A percentile compares a stretch with the other conserved stretches of the same genome.
Conservation (phyloP, 2,797 vertebrate genomes). For the Myotis planiceps region DNA sequence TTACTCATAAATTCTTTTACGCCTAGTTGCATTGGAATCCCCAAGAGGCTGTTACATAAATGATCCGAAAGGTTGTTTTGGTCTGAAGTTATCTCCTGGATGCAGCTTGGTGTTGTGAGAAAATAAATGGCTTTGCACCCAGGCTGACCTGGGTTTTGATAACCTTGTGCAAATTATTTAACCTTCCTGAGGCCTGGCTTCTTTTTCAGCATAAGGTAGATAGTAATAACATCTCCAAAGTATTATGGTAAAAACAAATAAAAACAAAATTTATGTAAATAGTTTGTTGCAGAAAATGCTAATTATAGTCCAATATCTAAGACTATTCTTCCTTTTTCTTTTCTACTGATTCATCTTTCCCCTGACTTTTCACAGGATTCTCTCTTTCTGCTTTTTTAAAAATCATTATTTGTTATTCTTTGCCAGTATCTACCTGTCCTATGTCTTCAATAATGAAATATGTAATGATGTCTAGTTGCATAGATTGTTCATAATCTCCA, state of each 20-base stretch:
- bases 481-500: not conserved
- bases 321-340: not conserved
- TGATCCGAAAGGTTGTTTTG: not conserved
- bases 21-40: not conserved
- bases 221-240: not conserved
- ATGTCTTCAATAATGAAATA: not conserved
- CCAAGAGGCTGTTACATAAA: not conserved
- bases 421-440: not conserved
- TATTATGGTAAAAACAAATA: not conserved
- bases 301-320: not conserved
- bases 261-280: not conserved
- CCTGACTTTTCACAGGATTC: not conserved
- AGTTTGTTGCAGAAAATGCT: not conserved
- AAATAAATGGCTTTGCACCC: not conserved
- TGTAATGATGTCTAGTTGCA: not conserved
- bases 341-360: not conserved
- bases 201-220: not conserved
- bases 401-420: not conserved
- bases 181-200: not conserved
- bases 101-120: not conserved
- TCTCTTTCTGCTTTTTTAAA: not conserved
- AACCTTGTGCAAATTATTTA: not conserved
- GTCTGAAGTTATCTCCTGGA: not conserved
- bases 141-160: not conserved
- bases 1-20: not conserved